Evolutionary conservation across 2,113 vertebrate genomes (phyloP), one percentile per base, ranked within the genome.

Genomic region (Ictalurus furcatus): DNA sequence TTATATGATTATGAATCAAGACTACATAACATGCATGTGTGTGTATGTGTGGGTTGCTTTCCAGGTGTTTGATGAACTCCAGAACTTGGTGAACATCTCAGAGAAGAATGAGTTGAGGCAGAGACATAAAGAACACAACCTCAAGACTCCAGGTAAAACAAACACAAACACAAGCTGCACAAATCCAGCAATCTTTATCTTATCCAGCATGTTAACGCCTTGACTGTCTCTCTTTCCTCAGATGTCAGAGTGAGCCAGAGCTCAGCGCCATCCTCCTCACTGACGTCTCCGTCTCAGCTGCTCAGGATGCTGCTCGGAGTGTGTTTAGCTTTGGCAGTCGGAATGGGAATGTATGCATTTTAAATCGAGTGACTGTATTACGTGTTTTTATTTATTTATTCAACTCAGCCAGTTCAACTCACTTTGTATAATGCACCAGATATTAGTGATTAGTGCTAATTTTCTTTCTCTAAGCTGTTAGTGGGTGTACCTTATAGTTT

Each of bases 31-130:
- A 67, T 37, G 5, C n/a, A 7, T 16, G 59, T 87, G 44, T 63
- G 37, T 74, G 30, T 34, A 34, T 25, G 58, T 40, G 52, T 21
- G 61, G 25, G 61, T 59, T 61, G 56, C 56, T 48, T 30, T 69
- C 16, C 91, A 96, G 96, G 94, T 96, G 17, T 96, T 95, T 90
- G 93, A 96, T 8, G 96, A 91, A 63, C 88, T 96, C 54, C 95
- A 96, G 91, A 93, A 92, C 87, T 87, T 95, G 90, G 67, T 94
- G 90, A 92, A 16, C 21, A 86, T 89, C 54, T 59, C 90, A 13
- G 87, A 92, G 78, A 69, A 59, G 2, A 90, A 92, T 2, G 40
- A 87, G 17, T 21, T 40, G 58, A 85, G 59, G 30, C 92, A 91
- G 63, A 91, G 80, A 2, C 71, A 48, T 80, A 87, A 34, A 12